These are phyloP conservation scores for Nothoprocta perdicaria DNA, from an alignment of 2,113 vertebrate species.

Conservation along the genomic window DNA sequence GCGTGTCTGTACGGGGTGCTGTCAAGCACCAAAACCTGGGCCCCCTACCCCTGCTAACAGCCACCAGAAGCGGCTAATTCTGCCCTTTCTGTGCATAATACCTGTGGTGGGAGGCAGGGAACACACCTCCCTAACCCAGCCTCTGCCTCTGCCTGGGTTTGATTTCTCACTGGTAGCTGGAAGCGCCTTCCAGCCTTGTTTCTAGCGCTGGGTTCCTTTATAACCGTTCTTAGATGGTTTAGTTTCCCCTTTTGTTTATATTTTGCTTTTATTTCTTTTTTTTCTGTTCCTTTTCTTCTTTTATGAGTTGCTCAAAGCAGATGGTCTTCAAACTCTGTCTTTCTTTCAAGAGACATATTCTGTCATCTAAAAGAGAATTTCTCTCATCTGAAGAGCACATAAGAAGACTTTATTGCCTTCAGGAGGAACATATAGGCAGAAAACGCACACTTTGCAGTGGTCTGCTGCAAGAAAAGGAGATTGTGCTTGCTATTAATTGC, in stretches of 20 bases:
- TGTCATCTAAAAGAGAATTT: not conserved
- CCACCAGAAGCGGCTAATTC: accelerated
- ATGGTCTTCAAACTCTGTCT: not conserved
- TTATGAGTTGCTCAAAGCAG: constrained; percentile 35
- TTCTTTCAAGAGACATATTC: not conserved
- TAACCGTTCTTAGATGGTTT: not conserved
- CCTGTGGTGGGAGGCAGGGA: not conserved
- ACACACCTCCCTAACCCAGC: not conserved
- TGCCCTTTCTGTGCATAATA: accelerated
- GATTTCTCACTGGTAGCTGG: not conserved
- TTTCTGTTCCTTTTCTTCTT: not conserved
- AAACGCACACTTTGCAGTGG: not conserved
- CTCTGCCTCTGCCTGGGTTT: not conserved
- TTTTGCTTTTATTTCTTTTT: not conserved
- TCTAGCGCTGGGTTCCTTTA: not conserved
- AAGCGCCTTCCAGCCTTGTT: not conserved
- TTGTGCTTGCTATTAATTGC: not conserved
- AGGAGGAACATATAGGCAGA: not conserved
- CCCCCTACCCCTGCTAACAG: accelerated
- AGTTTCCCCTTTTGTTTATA: not conserved
- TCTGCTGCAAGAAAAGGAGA: not conserved
- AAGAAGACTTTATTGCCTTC: not conserved
- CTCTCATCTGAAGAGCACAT: not conserved
- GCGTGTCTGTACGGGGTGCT: accelerated
- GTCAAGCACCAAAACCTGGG: too few species aligned